Evolutionary conservation across 2,113 vertebrate genomes (phyloP), one percentile per base, ranked within the genome.

Genomic region (Chamaea fasciata): DNA sequence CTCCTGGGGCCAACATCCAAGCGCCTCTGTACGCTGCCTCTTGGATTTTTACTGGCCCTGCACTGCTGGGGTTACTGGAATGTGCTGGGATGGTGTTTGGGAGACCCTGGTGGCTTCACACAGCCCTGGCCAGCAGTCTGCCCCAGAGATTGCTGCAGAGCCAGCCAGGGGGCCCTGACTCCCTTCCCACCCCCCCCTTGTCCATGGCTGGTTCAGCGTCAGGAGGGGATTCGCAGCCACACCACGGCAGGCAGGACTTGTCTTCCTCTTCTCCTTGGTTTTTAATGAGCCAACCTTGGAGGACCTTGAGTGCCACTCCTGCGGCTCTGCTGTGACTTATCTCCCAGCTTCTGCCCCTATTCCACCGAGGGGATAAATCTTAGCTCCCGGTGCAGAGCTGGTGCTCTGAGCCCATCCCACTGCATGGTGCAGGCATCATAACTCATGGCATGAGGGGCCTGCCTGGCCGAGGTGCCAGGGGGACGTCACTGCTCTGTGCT

Each of bases 281-380:
- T 92, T 86, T 93, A 97, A 86, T n/a, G 76, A 88, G 53, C 75
- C 88, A 85, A 71, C 83, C 86, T 85, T 94, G 92, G 93, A 84
- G 84, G 88, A 92, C 94, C 90, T 91, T 59, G 70, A 93, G 90
- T 57, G 16, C 56, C 2, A 4, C 65, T 94, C 90, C 92, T 26
- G 73, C 86, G 69, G 90, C 87, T 95, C 85, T 46, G 42, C 80
- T 74, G 81, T 90, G 59, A 91, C 89, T 90, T 77, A 73, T 87
- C 53, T 62, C 23, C 83, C 2, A 8, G 75, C 73, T 83, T 76
- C 55, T 95, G 80, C 65, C 74, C 85, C 64, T n/a, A 6, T 77
- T 95, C 60, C 3, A 0, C 62, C 2, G 6, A 56, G 84, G 77
- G 92, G 92, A 97, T 96, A 94, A 95, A 97, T 96, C 95, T 97